Evolutionary conservation across 2,888 invertebrate genomes (phyloP), one percentile per base, ranked within the genome.

Genomic region (Mythimna ferrago): DNA sequence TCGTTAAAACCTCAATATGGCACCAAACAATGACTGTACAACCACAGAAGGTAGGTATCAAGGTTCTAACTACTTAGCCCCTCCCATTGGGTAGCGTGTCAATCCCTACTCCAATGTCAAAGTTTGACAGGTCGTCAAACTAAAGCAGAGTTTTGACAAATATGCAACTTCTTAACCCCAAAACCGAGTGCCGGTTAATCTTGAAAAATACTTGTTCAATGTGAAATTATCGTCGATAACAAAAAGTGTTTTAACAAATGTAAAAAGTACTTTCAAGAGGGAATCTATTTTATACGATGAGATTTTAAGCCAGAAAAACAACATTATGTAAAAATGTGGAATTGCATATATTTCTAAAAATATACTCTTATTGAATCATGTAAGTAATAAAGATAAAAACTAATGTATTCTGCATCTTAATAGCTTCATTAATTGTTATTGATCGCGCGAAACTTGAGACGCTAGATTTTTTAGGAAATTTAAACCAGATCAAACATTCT

Each of bases 401-500:
- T 53, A 14, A 72, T 3, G n/a, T 0, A 38, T 53, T 41, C n/a
- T 14, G 41, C 26, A 11, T 44, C 0, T 41, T 35, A 32, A 26
- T 16, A 44, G 11, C 19, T 4, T 51, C 2, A 73, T 32, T 44
- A 6, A 38, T 73, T 11, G 48, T 73, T 11, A 2, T 32, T 57
- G 19, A 21, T 41, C 14, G 21, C 6, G 32, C 14, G 14, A 63
- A 57, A 63, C 16, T 38, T 16, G 44, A 74, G 19, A 41, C 10
- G n/a, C 2, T 60, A 72, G 2, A 44, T 16, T 51, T 14, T 35
- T 21, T 35, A 35, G 11, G 7, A 35, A 53, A 54, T 19, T 35
- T 9, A 72, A 48, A 35, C 11, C 26, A n/a, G 35, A 26, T 62
- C 35, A 4, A 73, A 62, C 2, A 54, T 61, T 61, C 19, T 44